Evolutionary conservation across 1,140 invertebrate genomes (phyloP).

Genomic region (Zaprionus inermis): DNA sequence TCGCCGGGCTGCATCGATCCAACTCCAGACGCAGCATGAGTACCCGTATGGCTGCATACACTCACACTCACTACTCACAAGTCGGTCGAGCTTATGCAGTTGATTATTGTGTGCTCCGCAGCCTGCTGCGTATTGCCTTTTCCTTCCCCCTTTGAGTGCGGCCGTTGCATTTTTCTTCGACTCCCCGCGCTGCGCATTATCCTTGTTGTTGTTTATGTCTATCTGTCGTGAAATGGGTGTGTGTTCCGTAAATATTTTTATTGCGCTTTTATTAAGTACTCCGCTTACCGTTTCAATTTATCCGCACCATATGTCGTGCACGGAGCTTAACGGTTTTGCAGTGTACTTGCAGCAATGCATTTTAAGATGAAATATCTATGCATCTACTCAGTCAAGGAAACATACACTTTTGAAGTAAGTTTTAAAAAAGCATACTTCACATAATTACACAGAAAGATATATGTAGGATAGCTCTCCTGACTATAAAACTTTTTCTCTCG

Average conservation of each 20-base stretch:
- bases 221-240: constrained; percentile 39
- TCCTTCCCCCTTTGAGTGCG: constrained; percentile 44
- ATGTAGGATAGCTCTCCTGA: no score
- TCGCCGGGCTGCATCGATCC: constrained; percentile 1
- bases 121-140: constrained; percentile 40
- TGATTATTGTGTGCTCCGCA: constrained; percentile 64
- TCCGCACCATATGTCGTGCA: constrained; percentile 37
- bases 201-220: constrained; percentile 38
- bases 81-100: constrained; percentile 38
- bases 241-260: constrained; percentile 67
- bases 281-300: constrained; percentile 70
- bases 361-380: no score
- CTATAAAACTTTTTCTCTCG: no score
- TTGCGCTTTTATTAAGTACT: constrained; percentile 74
- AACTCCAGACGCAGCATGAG: constrained; percentile 3
- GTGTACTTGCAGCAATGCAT: no score
- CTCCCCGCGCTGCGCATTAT: constrained; percentile 12
- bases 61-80: neutral
- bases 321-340: neutral
- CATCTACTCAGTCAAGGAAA: no score
- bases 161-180: constrained; percentile 46
- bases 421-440: no score
- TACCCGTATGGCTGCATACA: neutral
- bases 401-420: no score
- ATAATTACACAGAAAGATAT: no score